Percentiles rank a stretch among this genome's conserved stretches.
Evolutionary conservation across 2,797 vertebrate genomes (phyloP).

Genomic region (Catharus ustulatus): DNA sequence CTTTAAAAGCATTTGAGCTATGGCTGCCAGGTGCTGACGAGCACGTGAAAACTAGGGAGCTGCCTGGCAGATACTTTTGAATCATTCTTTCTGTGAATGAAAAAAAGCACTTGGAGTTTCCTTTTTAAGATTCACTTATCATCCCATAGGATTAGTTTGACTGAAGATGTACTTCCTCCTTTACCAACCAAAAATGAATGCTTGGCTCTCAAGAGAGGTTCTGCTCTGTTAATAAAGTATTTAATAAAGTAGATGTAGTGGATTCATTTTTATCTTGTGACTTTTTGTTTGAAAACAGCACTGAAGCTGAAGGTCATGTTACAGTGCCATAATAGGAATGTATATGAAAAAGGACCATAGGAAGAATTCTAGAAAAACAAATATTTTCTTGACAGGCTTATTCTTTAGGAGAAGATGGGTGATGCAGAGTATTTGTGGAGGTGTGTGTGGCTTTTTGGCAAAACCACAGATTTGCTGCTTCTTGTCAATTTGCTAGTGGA

Average conservation of each 20-base stretch:
- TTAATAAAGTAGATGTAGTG: neutral
- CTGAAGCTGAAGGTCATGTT: neutral
- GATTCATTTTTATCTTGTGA: neutral
- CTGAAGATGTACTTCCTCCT: neutral
- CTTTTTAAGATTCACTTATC: neutral
- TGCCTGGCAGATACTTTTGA: neutral
- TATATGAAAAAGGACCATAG: neutral
- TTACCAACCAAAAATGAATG: neutral
- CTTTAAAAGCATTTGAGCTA: neutral
- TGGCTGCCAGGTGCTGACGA: neutral
- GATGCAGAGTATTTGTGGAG: neutral
- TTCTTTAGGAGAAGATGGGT: neutral
- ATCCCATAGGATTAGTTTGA: constrained; percentile 12
- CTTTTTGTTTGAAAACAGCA: neutral
- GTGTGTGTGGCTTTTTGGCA: neutral
- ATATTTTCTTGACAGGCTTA: neutral
- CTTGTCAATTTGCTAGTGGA: neutral
- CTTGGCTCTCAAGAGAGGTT: neutral
- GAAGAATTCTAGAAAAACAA: neutral
- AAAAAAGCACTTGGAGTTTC: neutral
- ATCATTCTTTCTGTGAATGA: neutral
- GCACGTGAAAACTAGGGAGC: neutral
- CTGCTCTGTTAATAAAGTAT: neutral
- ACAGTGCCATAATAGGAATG: neutral
- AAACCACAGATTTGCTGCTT: neutral